Evolutionary conservation across 64 coral and sea anemone genomes (phyloP), one percentile per base, ranked within the genome.

Genomic region (Pachyseris speciosa): DNA sequence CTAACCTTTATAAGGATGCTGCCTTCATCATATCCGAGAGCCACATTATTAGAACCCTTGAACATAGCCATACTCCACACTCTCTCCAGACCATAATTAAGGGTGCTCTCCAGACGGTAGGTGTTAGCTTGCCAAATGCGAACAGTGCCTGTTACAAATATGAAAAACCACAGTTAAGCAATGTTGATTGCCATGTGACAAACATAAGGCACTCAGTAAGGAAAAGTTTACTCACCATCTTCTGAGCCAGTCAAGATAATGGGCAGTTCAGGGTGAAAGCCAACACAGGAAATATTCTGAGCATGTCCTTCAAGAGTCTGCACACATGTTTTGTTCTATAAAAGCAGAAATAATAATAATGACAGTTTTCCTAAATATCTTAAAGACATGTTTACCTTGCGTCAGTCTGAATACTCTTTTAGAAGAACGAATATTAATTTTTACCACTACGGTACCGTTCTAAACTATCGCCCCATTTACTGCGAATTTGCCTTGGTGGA

Each of bases 71-170:
- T 99, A 33, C 94, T 90, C 97, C 97, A 99, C 2, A 95, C 97
- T 87, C 97, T 83, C 49, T 99, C 97, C 31, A 99, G 60, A 13
- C 97, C 97, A 93, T 99, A 99, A 36, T 99, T 99, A 15, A 99
- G 78, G 28, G 97, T 99, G 78, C 90, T 99, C 61, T 99, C 97
- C 72, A 99, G 61, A 2, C 97, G 90, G 33, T 99, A 99, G 7
- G 97, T 99, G 33, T 99, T 99, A n/a, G 97, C 91, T 74, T 99
- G 97, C 97, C 97, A 99, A 63, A 99, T 87, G 7, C 97, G 94
- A 22, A 99, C 97, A 90, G 97, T 99, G 69, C 97, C 97, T 99
- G 12, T 5, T n/a, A 30, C 26, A 42, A 17, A 22, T 12, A 88
- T 29, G n/a, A 16, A 25, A 87, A 6, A 76, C 28, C 4, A 69